phyloP scores from a whole-genome alignment of 2,888 invertebrate genomes.

The Sclerodermus sp. region DNA sequence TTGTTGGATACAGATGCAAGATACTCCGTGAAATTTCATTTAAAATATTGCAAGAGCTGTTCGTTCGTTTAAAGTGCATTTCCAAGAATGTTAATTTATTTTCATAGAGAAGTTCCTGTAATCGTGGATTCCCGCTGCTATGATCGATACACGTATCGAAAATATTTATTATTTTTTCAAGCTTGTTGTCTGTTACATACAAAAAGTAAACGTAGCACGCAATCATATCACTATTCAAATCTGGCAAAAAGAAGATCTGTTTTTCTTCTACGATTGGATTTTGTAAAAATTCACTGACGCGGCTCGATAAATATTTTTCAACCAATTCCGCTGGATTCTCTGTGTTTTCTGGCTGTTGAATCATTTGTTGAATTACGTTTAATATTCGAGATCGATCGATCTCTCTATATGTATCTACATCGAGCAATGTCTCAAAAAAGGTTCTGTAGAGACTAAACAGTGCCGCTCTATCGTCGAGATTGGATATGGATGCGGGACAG shows the following conservation, averaged over 20 bases:
- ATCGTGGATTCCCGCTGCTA: slow-evolving; percentile 25
- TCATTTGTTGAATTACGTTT: slow-evolving; percentile 31
- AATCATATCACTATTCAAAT: slow-evolving; percentile 60
- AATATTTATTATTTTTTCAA: slow-evolving; percentile 29
- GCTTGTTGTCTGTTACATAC: slow-evolving; percentile 45
- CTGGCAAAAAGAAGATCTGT: slow-evolving; percentile 58
- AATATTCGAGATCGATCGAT: slow-evolving; percentile 29
- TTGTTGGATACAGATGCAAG: slow-evolving; percentile 61
- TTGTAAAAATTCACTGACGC: slow-evolving; percentile 31
- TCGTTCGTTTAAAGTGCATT: slow-evolving; percentile 28
- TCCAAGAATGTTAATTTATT: slow-evolving; percentile 48
- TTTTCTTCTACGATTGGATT: slow-evolving; percentile 23
- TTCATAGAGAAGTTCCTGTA: slow-evolving; percentile 59
- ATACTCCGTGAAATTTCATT: slow-evolving; percentile 31
- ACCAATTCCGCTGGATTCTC: slow-evolving; percentile 24
- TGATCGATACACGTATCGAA: slow-evolving; percentile 41
- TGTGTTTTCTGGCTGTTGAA: slow-evolving; percentile 19
- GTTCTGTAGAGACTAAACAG: slow-evolving; percentile 57
- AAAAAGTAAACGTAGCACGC: slow-evolving; percentile 62
- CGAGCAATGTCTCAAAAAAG: slow-evolving; percentile 47
- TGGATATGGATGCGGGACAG: slow-evolving; percentile 30
- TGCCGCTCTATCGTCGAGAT: slow-evolving; percentile 46
- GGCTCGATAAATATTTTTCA: slow-evolving; percentile 37
- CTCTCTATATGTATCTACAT: slow-evolving; percentile 27
- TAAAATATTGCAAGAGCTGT: slow-evolving; percentile 17